Conservation (phyloP, 2,888 invertebrate genomes). For the Onthophagus sagittarius region DNA sequence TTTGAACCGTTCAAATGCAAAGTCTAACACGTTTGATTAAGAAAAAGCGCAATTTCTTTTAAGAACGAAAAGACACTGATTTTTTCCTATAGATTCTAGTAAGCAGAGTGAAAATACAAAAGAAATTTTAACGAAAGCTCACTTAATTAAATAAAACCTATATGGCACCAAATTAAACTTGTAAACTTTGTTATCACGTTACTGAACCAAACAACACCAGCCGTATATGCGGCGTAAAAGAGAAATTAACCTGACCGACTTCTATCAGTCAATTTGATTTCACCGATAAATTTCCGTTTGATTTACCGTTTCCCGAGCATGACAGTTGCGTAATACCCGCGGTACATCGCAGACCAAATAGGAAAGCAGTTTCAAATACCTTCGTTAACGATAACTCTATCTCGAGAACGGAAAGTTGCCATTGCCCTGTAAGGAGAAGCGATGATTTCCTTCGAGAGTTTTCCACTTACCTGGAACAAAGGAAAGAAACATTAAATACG, state of each 20-base stretch:
- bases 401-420: constrained; percentile 6
- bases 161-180: no score
- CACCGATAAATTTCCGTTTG: constrained; percentile 10
- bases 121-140: no score
- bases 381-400: constrained; percentile 8
- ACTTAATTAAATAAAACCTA: no score
- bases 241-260: constrained; percentile 7
- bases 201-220: background rate
- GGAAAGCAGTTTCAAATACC: background rate
- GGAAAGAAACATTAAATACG: background rate
- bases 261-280: constrained; percentile 10
- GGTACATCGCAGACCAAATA: background rate
- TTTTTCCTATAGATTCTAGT: no score
- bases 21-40: no score
- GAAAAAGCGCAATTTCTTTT: no score
- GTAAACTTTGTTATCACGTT: no score
- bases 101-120: no score
- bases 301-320: constrained; percentile 2
- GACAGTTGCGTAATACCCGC: background rate
- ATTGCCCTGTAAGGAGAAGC: background rate
- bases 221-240: background rate
- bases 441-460: background rate
- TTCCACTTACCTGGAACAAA: constrained; percentile 15
- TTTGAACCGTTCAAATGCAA: no score
- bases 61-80: no score